Evolutionary conservation across 2,888 invertebrate genomes (phyloP), one percentile per base, ranked within the genome.

Genomic region (Eupithecia dodoneata): DNA sequence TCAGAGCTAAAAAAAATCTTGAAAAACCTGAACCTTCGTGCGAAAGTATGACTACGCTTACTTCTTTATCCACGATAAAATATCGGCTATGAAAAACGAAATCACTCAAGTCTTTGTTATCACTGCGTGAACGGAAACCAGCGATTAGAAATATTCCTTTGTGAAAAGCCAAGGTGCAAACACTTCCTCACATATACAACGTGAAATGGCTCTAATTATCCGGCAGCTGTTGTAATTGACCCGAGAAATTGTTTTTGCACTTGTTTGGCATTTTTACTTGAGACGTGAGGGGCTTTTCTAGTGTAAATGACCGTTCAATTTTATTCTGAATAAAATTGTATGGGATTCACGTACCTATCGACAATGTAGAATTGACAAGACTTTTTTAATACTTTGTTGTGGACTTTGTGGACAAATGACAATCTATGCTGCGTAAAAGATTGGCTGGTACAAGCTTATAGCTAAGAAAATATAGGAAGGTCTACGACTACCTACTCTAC

Each of bases 81-180:
- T 74, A 72, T 72, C 59, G 41, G 30, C 67, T 70, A 77, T 75
- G 63, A 78, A 80, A 80, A 80, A 76, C 71, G 49, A 77, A 74
- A 52, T 55, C 52, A 69, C 71, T 72, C 71, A 75, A 12, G 67
- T 83, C 86, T 86, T 89, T 89, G 88, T 88, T 87, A 85, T 77
- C 79, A 74, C 70, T 76, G 81, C 83, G 83, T 83, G 86, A 88
- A 86, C 87, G 86, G 86, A 87, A 87, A 82, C 78, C 84, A 85
- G 87, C 87, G 85, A 87, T 89, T 89, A 88, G 84, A 80, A 85
- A 85, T 87, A 86, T 87, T 85, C 83, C 85, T 84, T 85, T 82
- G 74, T 67, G 72, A 73, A 75, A 72, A 74, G 79, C 74, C 79
- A 76, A 75, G 74, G 74, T 73, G 72, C 69, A 74, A 76, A 74